A percentile compares a stretch with the other conserved stretches of the same genome.
Conservation (phyloP, 2,113 vertebrate genomes). For the Percopsis transmontana region DNA sequence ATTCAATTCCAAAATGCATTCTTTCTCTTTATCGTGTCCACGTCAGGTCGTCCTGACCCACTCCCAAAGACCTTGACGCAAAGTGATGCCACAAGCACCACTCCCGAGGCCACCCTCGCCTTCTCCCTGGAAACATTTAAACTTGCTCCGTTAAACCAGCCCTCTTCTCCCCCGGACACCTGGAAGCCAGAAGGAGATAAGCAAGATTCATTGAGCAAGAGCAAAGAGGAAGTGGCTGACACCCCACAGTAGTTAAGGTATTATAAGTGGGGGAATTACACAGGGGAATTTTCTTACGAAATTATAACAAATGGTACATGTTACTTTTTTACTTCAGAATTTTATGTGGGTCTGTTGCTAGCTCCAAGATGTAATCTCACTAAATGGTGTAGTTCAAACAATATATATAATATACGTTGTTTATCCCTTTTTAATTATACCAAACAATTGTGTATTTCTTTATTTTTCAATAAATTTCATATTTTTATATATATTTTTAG, state of each 20-base stretch:
- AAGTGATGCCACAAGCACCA: conserved; percentile 72
- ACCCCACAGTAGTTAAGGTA: conserved; percentile 44
- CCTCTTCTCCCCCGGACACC: conserved; percentile 17
- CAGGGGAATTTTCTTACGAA: background rate
- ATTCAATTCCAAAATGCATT: conserved; percentile 14
- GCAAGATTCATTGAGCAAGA: conserved; percentile 3
- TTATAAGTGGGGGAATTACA: background rate
- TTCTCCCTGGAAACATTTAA: conserved; percentile 67
- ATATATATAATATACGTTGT: too few relatives aligned
- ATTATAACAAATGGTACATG: background rate
- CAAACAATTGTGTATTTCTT: too few relatives aligned
- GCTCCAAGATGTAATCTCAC: too few relatives aligned
- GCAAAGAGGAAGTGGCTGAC: conserved; percentile 33
- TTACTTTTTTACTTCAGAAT: too few relatives aligned
- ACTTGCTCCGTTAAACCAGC: conserved; percentile 19
- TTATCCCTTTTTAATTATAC: too few relatives aligned
- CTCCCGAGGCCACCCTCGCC: conserved; percentile 69
- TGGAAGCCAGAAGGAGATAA: conserved; percentile 37
- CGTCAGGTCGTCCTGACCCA: conserved; percentile 83
- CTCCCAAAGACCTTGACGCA: conserved; percentile 77
- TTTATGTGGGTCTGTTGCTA: too few relatives aligned
- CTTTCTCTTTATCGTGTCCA: conserved; percentile 68
- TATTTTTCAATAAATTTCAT: too few relatives aligned
- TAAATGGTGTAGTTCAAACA: too few relatives aligned
- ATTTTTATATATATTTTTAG: too few relatives aligned